A percentile compares a stretch with the other conserved stretches of the same genome.
phyloP scores from a whole-genome alignment of 2,888 invertebrate genomes.

The Mesodorylaimus sp. region DNA sequence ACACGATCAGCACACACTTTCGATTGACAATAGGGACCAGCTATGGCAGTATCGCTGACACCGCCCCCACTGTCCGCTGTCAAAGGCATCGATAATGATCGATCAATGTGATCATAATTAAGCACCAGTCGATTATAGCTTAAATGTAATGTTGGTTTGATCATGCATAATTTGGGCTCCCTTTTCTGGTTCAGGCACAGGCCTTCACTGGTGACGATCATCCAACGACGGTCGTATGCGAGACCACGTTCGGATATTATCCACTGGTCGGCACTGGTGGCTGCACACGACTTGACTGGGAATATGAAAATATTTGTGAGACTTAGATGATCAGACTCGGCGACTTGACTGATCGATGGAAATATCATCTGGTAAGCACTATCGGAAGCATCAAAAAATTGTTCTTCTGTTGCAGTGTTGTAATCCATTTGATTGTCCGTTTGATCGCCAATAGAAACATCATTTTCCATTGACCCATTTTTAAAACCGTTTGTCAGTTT shows the following conservation, averaged over 20 bases:
- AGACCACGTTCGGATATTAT: constrained; percentile 55
- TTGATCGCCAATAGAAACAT: no score
- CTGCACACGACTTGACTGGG: constrained; percentile 76
- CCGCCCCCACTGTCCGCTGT: constrained; percentile 13
- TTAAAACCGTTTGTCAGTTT: not conserved
- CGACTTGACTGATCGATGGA: not conserved
- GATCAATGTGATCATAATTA: constrained; percentile 20
- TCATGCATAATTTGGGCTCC: constrained; percentile 54
- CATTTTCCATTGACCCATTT: not conserved
- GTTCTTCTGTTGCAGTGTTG: no score
- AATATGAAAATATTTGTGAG: constrained; percentile 46
- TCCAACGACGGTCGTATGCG: constrained; percentile 75
- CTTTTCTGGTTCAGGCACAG: constrained; percentile 72
- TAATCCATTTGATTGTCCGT: no score
- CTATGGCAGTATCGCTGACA: not conserved
- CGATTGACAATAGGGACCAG: constrained; percentile 43
- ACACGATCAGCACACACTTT: constrained; percentile 67
- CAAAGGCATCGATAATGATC: not conserved
- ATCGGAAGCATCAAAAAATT: no score
- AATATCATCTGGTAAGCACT: not conserved
- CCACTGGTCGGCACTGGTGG: constrained; percentile 51
- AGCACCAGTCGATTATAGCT: constrained; percentile 32
- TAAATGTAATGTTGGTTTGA: constrained; percentile 53
- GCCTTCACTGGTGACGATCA: constrained; percentile 63
- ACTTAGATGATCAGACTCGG: no score